These are phyloP conservation scores for Pachydiplax longipennis DNA, from an alignment of 2,888 invertebrate genomes.

Conservation along the genomic window DNA sequence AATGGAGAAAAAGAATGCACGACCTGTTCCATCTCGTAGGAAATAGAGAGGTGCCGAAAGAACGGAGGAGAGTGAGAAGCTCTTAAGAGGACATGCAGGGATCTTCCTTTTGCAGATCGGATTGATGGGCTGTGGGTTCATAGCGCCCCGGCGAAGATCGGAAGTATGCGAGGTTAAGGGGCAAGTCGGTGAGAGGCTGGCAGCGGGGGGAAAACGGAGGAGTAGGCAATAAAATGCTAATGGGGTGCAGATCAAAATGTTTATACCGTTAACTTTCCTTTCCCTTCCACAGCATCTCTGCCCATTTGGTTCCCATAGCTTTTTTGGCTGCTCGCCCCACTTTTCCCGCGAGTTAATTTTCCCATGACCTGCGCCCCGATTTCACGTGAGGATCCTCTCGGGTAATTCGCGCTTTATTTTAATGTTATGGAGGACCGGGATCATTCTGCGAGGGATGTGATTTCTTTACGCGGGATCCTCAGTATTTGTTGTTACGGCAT, in stretches of 20 bases:
- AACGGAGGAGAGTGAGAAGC: not conserved
- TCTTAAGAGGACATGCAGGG: not conserved
- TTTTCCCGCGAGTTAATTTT: not conserved
- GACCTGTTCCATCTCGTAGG: not conserved
- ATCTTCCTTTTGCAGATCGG: not conserved
- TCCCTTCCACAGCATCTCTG: not conserved
- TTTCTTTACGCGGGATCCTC: no score
- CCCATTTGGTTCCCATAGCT: not conserved
- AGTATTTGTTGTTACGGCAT: no score
- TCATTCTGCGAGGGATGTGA: no score
- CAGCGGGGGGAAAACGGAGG: not conserved
- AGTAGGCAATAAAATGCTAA: not conserved
- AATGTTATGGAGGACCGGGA: not conserved
- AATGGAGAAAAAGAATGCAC: not conserved
- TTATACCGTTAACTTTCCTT: not conserved
- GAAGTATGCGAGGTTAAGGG: not conserved
- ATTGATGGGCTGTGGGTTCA: not conserved
- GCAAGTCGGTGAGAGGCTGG: not conserved
- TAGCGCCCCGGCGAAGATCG: not conserved
- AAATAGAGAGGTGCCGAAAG: not conserved
- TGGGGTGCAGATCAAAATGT: conserved; percentile 1
- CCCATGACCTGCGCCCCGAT: not conserved
- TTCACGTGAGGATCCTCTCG: not conserved
- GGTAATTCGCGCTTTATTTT: not conserved
- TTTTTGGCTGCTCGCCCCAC: not conserved